Evolutionary conservation across 2,888 invertebrate species (phyloP), one percentile per base, ranked within the genome.

Genomic region (Cephus rjabovi): DNA sequence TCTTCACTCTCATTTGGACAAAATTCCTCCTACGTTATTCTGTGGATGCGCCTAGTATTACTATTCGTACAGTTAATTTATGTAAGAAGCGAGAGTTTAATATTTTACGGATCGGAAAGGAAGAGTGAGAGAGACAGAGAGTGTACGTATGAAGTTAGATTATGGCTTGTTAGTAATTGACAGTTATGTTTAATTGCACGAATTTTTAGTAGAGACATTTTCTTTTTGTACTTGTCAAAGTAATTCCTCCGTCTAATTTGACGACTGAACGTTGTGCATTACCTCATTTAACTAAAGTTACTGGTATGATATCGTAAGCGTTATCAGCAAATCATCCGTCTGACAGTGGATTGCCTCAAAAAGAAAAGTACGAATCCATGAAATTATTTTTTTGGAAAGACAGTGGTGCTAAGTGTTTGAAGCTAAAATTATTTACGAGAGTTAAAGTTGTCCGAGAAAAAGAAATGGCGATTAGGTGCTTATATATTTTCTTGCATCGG

Each of bases 281-380:
- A 90, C 89, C 89, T 89, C 88, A 88, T 88, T 89, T 86, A 87
- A 87, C 85, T 87, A 87, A 90, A 89, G 89, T 87, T 89, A 89
- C 87, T 89, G 86, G 82, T 87, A 87, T 80, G 85, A 83, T 88
- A 86, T 86, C 79, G 69, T 81, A 83, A 69, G 76, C 76, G 85
- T 84, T 87, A 87, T 85, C 86, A 82, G 81, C 82, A 86, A 90
- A 89, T 87, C 81, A 84, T 89, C 90, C 89, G 88, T 89, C 90
- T 89, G 83, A 85, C 83, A 83, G 77, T 88, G 89, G 89, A 89
- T 90, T 90, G 90, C 89, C 89, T 87, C 35, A 35, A 83, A 85
- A 89, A 86, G 30, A 81, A 40, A 74, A 68, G 70, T 56, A 56
- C 56, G 76, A 56, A 83, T 85, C 81, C 80, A 82, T 85, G 80